These are phyloP conservation scores for Pteronura brasiliensis DNA, from an alignment of 2,113 vertebrate genomes.

Conservation along the genomic window DNA sequence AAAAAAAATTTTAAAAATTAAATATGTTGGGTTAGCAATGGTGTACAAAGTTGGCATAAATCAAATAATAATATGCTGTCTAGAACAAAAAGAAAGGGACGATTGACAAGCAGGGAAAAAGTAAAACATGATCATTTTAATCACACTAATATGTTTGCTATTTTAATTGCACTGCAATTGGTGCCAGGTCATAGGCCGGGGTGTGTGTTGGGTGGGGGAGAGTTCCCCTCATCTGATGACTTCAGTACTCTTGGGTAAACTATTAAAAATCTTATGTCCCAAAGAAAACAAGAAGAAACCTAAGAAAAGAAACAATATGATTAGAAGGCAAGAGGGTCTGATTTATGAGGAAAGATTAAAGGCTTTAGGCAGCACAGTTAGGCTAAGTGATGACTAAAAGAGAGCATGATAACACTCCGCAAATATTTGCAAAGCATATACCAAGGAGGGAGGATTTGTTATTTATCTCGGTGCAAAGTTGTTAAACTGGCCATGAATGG, in stretches of 20 bases:
- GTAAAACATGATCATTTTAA: not conserved
- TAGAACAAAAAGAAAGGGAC: not conserved
- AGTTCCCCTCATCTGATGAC: not conserved
- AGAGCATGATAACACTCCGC: constrained; percentile 61
- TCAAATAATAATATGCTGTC: not conserved
- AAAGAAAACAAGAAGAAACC: constrained; percentile 52
- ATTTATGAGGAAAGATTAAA: constrained; percentile 72
- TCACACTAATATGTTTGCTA: not conserved
- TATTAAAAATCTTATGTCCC: constrained; percentile 51
- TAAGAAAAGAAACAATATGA: constrained; percentile 66
- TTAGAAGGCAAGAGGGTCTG: constrained; percentile 58
- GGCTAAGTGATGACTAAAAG: constrained; percentile 60
- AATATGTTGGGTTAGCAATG: not conserved
- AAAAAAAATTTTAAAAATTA: not conserved
- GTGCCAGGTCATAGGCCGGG: not conserved
- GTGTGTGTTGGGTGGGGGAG: not conserved
- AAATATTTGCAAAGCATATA: constrained; percentile 73
- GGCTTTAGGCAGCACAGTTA: constrained; percentile 15
- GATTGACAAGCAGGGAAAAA: not conserved
- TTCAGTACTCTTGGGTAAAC: constrained; percentile 20
- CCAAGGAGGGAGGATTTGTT: constrained; percentile 56
- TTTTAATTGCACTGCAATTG: not conserved
- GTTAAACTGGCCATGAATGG: constrained; percentile 36
- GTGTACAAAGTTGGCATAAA: not conserved
- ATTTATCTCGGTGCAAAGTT: constrained; percentile 65